Evolutionary conservation across 2,888 invertebrate genomes (phyloP).

Genomic region (Danaus chrysippus): DNA sequence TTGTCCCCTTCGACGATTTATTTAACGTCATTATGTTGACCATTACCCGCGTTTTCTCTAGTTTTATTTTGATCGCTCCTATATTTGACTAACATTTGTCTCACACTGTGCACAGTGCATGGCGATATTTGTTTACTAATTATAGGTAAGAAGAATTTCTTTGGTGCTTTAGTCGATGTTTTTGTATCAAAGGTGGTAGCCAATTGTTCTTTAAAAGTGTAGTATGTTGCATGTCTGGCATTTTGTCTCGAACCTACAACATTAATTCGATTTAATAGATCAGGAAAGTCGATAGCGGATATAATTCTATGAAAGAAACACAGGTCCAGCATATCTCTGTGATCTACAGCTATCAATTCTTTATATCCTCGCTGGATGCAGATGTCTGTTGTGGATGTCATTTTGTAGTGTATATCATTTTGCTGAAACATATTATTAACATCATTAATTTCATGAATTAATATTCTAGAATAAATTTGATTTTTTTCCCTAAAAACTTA

Average conservation of each 20-base stretch:
- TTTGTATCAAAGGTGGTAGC: slow-evolving; percentile 35
- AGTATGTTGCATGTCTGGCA: too few species aligned
- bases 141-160: slow-evolving; percentile 51
- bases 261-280: too few species aligned
- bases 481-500: too few species aligned
- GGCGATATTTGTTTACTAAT: slow-evolving; percentile 39
- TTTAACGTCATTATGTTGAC: not conserved
- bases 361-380: slow-evolving; percentile 71
- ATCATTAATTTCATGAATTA: too few species aligned
- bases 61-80: slow-evolving; percentile 9
- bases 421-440: slow-evolving; percentile 51
- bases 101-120: slow-evolving; percentile 33
- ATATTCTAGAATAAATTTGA: too few species aligned
- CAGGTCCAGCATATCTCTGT: too few species aligned
- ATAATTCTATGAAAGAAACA: too few species aligned
- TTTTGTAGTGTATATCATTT: slow-evolving; percentile 80
- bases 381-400: slow-evolving; percentile 87
- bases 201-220: slow-evolving; percentile 29
- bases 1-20: slow-evolving; percentile 11
- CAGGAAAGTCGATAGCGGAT: too few species aligned
- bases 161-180: slow-evolving; percentile 35
- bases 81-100: slow-evolving; percentile 42
- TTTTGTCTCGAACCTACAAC: too few species aligned
- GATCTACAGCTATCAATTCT: slow-evolving; percentile 80
- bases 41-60: not conserved